Base-by-base conservation (phyloP, 1,140 invertebrate genomes). In the Globodera rostochiensis region DNA sequence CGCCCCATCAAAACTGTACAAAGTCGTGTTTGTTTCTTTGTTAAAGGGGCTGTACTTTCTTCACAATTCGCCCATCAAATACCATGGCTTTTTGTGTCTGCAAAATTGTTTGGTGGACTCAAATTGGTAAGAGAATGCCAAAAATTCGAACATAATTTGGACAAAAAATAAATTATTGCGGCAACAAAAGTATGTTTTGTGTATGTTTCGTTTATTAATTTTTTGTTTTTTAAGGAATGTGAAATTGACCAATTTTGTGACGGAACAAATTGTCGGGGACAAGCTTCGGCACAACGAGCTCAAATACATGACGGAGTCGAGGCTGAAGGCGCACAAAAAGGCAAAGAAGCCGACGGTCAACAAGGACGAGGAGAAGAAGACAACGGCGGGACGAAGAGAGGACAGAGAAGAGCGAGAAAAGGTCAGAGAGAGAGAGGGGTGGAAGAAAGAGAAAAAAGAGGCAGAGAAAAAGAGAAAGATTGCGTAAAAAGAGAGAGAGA, bases 101-200 rank as follows among this genome's bases (percentile, higher is more conserved):
- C 88, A 90, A 82, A 89, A 89, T 64, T 89, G 88, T 73, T 79
- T 89, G 53, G 88, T 89, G n/a, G 88, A 89, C 76, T 88, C 87
- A 15, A 90, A 89, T 70, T 89, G 88, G 57, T 64, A 64, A 64
- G 19, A 64, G 7, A 36, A 36, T 36, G 36, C 36, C 36, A 36
- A 36, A 6, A 50, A 50, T 8, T 6, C 50, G 50, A 50, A 53
- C 50, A 53, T 4, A 9, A 9, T 53, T 53, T 53, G 7, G 50
- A 53, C 11, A 53, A 53, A 53, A 11, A 50, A 50, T 7, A 50
- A 7, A 50, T 50, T 1, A 50, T 50, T 50, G 7, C n/a, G n/a
- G n/a, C 4, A 53, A 36, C 36, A 36, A 36, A 36, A 9, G 50
- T 3, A 53, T 53, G 7, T 9, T 2, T 53, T 53, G 11, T 53